These are phyloP conservation scores for Trachemys scripta DNA, from an alignment of 2,113 vertebrate species.

Conservation along the genomic window DNA sequence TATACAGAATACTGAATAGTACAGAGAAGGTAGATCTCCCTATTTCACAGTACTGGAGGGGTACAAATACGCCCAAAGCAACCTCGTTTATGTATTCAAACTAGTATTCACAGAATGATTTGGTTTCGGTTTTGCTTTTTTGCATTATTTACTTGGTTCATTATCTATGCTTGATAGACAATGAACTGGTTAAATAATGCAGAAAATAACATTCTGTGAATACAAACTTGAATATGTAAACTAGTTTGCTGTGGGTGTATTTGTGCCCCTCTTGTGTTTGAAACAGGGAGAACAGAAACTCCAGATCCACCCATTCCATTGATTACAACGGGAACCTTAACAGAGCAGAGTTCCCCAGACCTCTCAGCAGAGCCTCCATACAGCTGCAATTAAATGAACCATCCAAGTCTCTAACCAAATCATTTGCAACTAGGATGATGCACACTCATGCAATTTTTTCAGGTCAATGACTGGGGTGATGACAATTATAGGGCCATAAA, in stretches of 20 bases:
- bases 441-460: not conserved
- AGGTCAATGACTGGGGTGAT: not conserved
- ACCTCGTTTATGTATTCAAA: not conserved
- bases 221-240: conserved; percentile 34
- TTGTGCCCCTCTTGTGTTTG: conserved; percentile 23
- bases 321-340: conserved; percentile 24
- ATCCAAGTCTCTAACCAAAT: conserved; percentile 4
- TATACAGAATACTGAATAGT: not conserved
- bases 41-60: not conserved
- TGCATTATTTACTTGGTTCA: not conserved
- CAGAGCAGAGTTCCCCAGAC: not conserved
- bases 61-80: not conserved
- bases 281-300: conserved; percentile 46
- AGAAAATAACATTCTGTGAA: not conserved
- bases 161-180: not conserved
- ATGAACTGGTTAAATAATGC: conserved; percentile 5
- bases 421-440: conserved; percentile 58
- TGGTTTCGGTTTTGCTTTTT: not conserved
- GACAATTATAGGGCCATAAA: conserved; percentile 33
- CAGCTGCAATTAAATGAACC: conserved; percentile 47
- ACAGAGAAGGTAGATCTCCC: not conserved
- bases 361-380: not conserved
- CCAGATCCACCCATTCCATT: not conserved
- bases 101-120: not conserved
- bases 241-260: conserved; percentile 4